Conservation (phyloP, 2,113 vertebrate species). For the Otus sunia region DNA sequence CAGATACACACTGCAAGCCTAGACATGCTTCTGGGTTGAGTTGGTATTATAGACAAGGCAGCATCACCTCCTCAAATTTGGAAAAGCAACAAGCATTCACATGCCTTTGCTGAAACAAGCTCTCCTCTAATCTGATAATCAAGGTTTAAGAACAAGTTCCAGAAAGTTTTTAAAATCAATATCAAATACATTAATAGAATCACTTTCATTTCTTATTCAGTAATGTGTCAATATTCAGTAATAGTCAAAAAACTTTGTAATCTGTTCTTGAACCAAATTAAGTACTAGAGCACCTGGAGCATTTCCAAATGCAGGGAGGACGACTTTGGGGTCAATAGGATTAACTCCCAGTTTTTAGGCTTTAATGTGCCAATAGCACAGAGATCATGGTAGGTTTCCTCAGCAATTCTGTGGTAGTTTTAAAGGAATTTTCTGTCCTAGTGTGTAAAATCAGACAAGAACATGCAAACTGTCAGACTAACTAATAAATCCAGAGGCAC, state of each 20-base stretch:
- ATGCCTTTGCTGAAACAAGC: not conserved
- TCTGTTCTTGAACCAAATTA: not conserved
- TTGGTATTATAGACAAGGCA: not conserved
- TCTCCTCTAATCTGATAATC: not conserved
- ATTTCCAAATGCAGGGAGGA: not conserved
- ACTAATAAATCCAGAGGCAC: not conserved
- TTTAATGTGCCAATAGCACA: not conserved
- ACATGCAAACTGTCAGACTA: not conserved
- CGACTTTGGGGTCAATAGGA: not conserved
- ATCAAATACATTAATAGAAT: not conserved
- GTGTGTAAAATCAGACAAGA: not conserved
- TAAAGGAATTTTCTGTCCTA: not conserved
- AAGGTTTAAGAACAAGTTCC: not conserved
- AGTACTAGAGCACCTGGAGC: not conserved
- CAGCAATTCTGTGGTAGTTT: not conserved
- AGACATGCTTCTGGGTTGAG: not conserved
- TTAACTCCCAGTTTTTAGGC: not conserved
- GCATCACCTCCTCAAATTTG: not conserved
- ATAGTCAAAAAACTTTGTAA: not conserved
- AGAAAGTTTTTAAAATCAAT: not conserved
- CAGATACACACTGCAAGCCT: not conserved
- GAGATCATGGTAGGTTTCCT: not conserved
- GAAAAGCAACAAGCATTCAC: not conserved
- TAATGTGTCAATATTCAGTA: not conserved
- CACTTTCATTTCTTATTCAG: not conserved